A percentile compares a stretch with the other conserved stretches of the same genome.
These are phyloP conservation scores for Zaprionus inermis DNA, from an alignment of 1,140 invertebrate genomes.

Conservation along the genomic window DNA sequence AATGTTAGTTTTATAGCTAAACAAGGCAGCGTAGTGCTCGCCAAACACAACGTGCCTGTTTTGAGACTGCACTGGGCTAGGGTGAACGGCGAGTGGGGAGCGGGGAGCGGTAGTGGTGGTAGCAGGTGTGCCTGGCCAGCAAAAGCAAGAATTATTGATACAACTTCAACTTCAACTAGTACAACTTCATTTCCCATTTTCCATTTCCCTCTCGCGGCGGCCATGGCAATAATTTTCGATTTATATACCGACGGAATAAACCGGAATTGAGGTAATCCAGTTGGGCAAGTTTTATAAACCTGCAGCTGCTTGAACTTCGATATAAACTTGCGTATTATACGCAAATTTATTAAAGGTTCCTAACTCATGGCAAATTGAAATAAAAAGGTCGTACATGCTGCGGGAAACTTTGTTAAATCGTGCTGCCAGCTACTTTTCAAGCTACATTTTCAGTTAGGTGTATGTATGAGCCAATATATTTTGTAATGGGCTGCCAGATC, in stretches of 20 bases:
- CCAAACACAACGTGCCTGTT: constrained; percentile 1
- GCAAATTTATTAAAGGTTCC: neutral
- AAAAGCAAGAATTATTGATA: constrained; percentile 3
- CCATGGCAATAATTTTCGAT: constrained; percentile 4
- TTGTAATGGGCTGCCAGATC: neutral
- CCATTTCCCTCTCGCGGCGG: neutral
- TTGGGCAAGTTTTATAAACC: neutral
- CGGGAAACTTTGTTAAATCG: too few species aligned
- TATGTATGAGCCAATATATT: neutral
- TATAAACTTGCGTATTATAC: neutral
- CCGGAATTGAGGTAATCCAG: neutral
- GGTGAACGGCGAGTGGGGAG: too few species aligned
- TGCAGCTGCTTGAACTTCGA: constrained; percentile 2
- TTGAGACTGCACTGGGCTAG: neutral
- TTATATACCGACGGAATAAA: neutral
- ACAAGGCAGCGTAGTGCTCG: constrained; percentile 3
- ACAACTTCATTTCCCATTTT: constrained; percentile 1
- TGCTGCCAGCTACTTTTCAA: neutral
- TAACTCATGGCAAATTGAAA: neutral
- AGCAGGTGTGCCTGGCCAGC: neutral
- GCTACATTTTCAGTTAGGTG: neutral
- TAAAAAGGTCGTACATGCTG: neutral
- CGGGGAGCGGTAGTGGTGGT: too few species aligned
- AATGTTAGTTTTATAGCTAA: constrained; percentile 1
- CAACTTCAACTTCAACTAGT: constrained; percentile 1